These are phyloP conservation scores for Diaperis boleti DNA, from an alignment of 2,888 invertebrate species.

Conservation along the genomic window DNA sequence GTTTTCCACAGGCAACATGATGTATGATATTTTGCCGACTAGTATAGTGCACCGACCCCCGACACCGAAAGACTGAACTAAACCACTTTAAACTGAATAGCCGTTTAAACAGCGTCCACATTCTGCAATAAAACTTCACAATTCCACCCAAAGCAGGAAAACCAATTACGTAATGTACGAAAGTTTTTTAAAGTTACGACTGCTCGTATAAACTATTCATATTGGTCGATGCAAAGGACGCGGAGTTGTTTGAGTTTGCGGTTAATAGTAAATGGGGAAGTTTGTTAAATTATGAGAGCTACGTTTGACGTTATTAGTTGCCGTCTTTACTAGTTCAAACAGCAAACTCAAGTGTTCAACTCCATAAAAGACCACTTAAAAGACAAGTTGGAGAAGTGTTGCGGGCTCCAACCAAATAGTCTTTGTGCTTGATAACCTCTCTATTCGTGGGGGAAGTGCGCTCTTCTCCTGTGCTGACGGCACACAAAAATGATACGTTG, in stretches of 20 bases:
- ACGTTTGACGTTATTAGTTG: conserved; percentile 39
- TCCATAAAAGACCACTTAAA: conserved; percentile 40
- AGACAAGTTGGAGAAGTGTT: conserved; percentile 38
- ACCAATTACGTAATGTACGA: conserved; percentile 29
- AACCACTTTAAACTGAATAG: no score
- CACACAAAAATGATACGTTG: conserved; percentile 11
- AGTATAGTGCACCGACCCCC: no score
- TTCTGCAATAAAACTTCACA: conserved; percentile 13
- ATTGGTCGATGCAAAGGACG: conserved; percentile 31
- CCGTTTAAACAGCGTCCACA: neutral
- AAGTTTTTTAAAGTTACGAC: conserved; percentile 34
- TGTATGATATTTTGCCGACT: no score
- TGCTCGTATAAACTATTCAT: conserved; percentile 31
- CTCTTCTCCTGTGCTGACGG: conserved; percentile 22
- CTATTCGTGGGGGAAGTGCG: conserved; percentile 9
- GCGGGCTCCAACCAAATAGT: conserved; percentile 32
- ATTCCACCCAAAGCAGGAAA: conserved; percentile 18
- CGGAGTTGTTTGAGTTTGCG: conserved; percentile 36
- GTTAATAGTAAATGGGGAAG: conserved; percentile 34
- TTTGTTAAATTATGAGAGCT: conserved; percentile 37
- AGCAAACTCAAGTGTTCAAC: conserved; percentile 36
- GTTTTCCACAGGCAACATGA: no score
- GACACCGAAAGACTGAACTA: no score
- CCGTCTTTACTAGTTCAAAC: conserved; percentile 38
- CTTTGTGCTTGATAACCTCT: conserved; percentile 35